Percentiles rank a stretch among this genome's conserved stretches.
Evolutionary conservation across 2,888 invertebrate genomes (phyloP).

Genomic region (Hydroisotoma schaefferi): DNA sequence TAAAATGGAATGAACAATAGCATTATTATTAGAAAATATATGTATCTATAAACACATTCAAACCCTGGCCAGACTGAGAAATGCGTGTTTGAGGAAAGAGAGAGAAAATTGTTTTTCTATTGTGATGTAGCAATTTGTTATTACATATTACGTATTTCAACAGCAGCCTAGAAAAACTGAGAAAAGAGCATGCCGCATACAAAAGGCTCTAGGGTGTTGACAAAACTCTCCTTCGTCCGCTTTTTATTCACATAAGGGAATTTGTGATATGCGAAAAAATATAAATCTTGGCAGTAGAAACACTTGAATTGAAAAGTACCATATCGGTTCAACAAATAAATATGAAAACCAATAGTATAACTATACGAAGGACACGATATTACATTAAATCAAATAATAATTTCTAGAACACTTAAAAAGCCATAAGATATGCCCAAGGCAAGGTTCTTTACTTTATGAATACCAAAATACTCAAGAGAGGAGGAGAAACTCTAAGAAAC

Average conservation of each 20-base stretch:
- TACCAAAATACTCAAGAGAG: too few relatives aligned
- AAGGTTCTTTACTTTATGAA: too few relatives aligned
- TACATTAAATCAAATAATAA: too few relatives aligned
- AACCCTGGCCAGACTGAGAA: background rate
- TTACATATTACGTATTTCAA: slow-evolving; percentile 9
- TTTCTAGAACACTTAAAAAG: too few relatives aligned
- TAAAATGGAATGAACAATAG: too few relatives aligned
- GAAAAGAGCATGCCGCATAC: background rate
- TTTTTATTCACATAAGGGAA: background rate
- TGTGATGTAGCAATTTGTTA: slow-evolving; percentile 11
- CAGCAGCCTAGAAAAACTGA: background rate
- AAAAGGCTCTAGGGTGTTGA: slow-evolving; percentile 19
- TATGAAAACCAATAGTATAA: too few relatives aligned
- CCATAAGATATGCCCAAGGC: too few relatives aligned
- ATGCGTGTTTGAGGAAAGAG: slow-evolving; percentile 2
- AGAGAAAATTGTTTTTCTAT: slow-evolving; percentile 19
- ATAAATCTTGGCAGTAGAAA: background rate
- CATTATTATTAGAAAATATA: too few relatives aligned
- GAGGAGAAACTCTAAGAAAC: too few relatives aligned
- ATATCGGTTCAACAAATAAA: too few relatives aligned
- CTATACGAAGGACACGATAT: too few relatives aligned
- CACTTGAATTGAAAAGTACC: background rate
- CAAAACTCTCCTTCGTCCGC: slow-evolving; percentile 7
- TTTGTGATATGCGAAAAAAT: background rate
- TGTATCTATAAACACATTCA: too few relatives aligned